These are phyloP conservation scores for Oxyteleia sp. DNA, from an alignment of 2,888 invertebrate species.

Conservation along the genomic window DNA sequence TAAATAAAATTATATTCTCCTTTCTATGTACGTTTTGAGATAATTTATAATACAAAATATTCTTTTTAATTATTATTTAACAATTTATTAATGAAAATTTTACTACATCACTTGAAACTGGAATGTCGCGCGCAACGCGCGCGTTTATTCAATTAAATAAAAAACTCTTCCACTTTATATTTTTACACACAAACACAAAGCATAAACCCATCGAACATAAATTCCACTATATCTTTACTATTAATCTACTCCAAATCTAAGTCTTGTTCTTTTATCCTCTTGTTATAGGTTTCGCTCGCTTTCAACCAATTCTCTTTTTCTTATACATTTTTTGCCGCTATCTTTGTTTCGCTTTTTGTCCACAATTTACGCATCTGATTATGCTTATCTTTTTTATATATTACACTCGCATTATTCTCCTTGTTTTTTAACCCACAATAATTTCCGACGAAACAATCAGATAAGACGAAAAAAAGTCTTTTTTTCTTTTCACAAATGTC, in stretches of 20 bases:
- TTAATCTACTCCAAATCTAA: constrained; percentile 44
- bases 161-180: background rate
- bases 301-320: background rate
- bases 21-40: no score
- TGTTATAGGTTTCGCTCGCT: background rate
- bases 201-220: constrained; percentile 23
- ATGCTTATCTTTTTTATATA: constrained; percentile 1
- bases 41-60: no score
- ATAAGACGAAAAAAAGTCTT: background rate
- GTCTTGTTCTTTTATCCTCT: background rate
- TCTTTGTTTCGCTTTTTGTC: constrained; percentile 5
- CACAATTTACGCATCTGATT: constrained; percentile 22
- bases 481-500: background rate
- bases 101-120: no score
- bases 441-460: background rate
- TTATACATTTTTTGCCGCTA: background rate
- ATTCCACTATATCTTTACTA: constrained; percentile 40
- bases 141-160: no score
- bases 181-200: constrained; percentile 13
- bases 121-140: no score
- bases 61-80: no score
- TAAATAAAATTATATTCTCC: no score
- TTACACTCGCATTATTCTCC: constrained; percentile 1
- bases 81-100: no score
- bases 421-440: background rate